Evolutionary conservation across 2,888 invertebrate species (phyloP), one percentile per base, ranked within the genome.

Genomic region (Diarsia rubi): DNA sequence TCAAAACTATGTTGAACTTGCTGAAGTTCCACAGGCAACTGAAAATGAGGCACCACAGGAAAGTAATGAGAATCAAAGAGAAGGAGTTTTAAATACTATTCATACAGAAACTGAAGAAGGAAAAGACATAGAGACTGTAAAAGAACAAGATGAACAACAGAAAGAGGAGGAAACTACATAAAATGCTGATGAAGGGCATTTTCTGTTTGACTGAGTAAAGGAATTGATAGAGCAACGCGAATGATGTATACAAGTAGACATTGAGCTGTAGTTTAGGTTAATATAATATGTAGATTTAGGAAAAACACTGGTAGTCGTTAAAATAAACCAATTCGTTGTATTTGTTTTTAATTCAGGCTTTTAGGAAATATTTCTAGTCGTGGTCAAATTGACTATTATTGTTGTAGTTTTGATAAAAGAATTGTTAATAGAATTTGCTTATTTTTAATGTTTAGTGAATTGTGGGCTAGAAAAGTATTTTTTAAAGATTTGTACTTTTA

Each of bases 191-290:
- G n/a, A 60, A 21, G 70, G 75, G 69, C 76, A 83, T 77, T 76
- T 78, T 75, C 71, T 70, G 57, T 52, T 72, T 75, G 84, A 86
- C 79, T 83, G 85, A 82, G 54, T 63, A 73, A 85, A 73, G 84
- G 86, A 87, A 87, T 87, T 87, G 84, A 83, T 75, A 64, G 71
- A 66, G 73, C 75, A 68, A 78, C 57, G 81, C 77, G 47, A 81
- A 79, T 80, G 66, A 76, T 44, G 74, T 86, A 86, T 83, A 85
- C 83, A 75, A 78, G 42, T 77, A 83, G 71, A 64, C 63, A 73
- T 63, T 75, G 74, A 84, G 84, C 47, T 52, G 73, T 82, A 83
- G 62, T 68, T 64, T 81, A 80, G 70, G 59, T 60, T 85, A 82
- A 72, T 47, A 5, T n/a, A 24, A 5, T n/a, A 24, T 31, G n/a